phyloP scores from a whole-genome alignment of 2,113 vertebrate species.

The Vanacampus margaritifer region DNA sequence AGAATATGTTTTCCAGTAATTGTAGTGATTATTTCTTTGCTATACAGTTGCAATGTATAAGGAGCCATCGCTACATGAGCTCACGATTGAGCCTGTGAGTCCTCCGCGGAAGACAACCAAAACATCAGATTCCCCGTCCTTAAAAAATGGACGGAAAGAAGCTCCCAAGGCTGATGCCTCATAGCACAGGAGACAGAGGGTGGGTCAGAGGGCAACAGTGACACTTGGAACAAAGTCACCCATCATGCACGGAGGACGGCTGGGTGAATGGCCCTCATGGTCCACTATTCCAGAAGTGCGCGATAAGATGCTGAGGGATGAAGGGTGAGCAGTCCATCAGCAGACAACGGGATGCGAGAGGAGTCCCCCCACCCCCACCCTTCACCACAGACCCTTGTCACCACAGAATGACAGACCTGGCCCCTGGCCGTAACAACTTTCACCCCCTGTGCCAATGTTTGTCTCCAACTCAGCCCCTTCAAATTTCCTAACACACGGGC shows the following conservation, averaged over 20 bases:
- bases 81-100: constrained; percentile 71
- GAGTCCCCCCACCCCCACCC: constrained; percentile 32
- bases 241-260: constrained; percentile 51
- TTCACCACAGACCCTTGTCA: constrained; percentile 35
- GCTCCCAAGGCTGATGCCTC: constrained; percentile 68
- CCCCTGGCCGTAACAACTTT: constrained; percentile 17
- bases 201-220: constrained; percentile 56
- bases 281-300: constrained; percentile 43
- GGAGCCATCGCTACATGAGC: constrained; percentile 83
- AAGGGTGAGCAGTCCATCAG: constrained; percentile 44
- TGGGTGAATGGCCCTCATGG: constrained; percentile 29
- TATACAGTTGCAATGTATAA: constrained; percentile 81
- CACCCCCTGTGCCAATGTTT: constrained; percentile 2
- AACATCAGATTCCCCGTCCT: constrained; percentile 68
- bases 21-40: constrained; percentile 25
- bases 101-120: constrained; percentile 72
- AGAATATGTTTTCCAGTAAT: constrained; percentile 6
- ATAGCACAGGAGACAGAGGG: constrained; percentile 72
- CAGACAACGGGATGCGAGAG: constrained; percentile 36
- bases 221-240: constrained; percentile 56
- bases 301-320: constrained; percentile 38
- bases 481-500: constrained; percentile 26
- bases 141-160: constrained; percentile 69
- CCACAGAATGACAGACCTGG: constrained; percentile 27
- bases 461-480: constrained; percentile 16